phyloP scores from a whole-genome alignment of 2,113 vertebrate genomes.

The Paralichthys olivaceus region DNA sequence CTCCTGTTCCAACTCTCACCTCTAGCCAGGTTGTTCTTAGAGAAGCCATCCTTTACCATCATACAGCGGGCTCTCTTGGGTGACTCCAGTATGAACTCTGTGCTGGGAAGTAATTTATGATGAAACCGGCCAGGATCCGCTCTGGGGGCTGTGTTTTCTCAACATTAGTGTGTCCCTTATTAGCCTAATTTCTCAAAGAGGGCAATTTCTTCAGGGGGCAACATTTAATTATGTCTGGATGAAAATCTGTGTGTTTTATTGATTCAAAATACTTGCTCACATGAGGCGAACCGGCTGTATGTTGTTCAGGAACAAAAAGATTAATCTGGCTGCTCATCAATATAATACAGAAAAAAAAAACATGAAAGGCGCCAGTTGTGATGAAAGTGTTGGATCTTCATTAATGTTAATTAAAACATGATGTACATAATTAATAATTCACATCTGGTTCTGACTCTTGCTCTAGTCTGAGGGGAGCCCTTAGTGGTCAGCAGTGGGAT shows the following conservation, averaged over 20 bases:
- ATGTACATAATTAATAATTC: slow-evolving; percentile 54
- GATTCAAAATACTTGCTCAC: slow-evolving; percentile 57
- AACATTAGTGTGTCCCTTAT: slow-evolving; percentile 69
- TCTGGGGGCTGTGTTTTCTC: slow-evolving; percentile 68
- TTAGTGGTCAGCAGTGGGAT: slow-evolving; percentile 38
- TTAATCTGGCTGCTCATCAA: slow-evolving; percentile 23
- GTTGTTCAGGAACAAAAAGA: slow-evolving; percentile 12
- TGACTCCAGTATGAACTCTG: slow-evolving; percentile 72
- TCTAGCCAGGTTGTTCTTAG: slow-evolving; percentile 69
- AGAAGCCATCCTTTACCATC: slow-evolving; percentile 70
- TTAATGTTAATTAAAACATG: slow-evolving; percentile 42
- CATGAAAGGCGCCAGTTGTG: slow-evolving; percentile 2
- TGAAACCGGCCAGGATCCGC: slow-evolving; percentile 65
- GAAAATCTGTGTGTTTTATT: slow-evolving; percentile 66
- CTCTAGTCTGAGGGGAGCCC: slow-evolving; percentile 16
- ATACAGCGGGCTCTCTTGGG: slow-evolving; percentile 56
- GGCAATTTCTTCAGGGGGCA: slow-evolving; percentile 66
- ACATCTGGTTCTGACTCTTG: slow-evolving; percentile 19
- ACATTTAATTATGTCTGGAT: slow-evolving; percentile 73
- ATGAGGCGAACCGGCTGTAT: slow-evolving; percentile 12
- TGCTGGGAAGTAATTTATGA: slow-evolving; percentile 75
- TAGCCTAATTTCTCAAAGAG: slow-evolving; percentile 68
- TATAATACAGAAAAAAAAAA: slow-evolving; percentile 23
- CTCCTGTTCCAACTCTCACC: slow-evolving; percentile 78
- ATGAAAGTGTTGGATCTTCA: slow-evolving; percentile 13